phyloP scores from a whole-genome alignment of 1,140 invertebrate genomes.

The Sitodiplosis mosellana region DNA sequence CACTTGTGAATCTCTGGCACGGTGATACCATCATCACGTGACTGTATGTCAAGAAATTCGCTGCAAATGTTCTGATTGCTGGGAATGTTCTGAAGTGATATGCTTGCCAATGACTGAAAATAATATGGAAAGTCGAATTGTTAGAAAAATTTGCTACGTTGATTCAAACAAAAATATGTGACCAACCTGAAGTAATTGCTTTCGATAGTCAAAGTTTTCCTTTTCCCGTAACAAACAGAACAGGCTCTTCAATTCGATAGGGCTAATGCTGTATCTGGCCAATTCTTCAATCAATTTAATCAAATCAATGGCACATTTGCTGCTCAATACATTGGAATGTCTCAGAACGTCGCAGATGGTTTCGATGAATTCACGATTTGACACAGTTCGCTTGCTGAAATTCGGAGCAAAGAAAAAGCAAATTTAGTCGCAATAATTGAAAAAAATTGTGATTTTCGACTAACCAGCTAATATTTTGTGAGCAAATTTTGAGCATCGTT shows the following conservation, averaged over 20 bases:
- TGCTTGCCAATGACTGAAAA: conserved; percentile 18
- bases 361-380: conserved; percentile 23
- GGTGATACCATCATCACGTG: conserved; percentile 30
- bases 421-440: conserved; percentile 1
- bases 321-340: conserved; percentile 12
- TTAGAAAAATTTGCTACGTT: not conserved
- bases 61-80: conserved; percentile 14
- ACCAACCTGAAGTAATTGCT: conserved; percentile 21
- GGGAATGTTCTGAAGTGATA: conserved; percentile 17
- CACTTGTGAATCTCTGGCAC: conserved; percentile 32
- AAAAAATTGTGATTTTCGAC: conserved; percentile 1
- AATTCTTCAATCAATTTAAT: conserved; percentile 36
- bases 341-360: conserved; percentile 23
- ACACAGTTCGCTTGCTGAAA: conserved; percentile 25
- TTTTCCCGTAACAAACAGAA: conserved; percentile 16
- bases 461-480: conserved; percentile 26
- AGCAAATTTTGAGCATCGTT: conserved; percentile 24
- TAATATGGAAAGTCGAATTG: not conserved
- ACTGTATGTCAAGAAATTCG: conserved; percentile 30
- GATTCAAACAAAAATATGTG: not conserved
- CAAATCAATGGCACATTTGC: conserved; percentile 27
- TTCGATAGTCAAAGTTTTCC: conserved; percentile 14
- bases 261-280: conserved; percentile 34
- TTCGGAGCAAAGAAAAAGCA: too few relatives aligned
- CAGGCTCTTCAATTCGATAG: conserved; percentile 33